Base-by-base conservation (phyloP, 2,113 vertebrate genomes). In the Thalassarche chlororhynchos region DNA sequence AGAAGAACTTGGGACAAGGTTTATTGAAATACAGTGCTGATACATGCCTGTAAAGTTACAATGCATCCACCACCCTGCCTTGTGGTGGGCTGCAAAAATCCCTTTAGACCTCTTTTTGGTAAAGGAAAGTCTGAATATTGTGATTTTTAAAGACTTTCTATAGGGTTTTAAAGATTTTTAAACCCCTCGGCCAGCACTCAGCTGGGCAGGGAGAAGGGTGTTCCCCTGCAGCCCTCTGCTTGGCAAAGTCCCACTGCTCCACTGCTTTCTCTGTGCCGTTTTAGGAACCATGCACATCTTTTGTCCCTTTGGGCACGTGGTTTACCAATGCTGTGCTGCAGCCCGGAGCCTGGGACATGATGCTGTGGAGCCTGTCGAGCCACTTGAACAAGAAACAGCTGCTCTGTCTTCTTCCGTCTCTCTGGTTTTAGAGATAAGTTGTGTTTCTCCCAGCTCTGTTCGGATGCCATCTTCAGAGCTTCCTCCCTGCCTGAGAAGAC, bases 231-330 rank as follows among this genome's bases (percentile, higher is more conserved):
- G 34, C 17, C 32, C 15, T 70, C 34, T 85, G 26, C 71, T 52
- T 15, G 3, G 12, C 24, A 32, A 36, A 55, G 68, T 15, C 20
- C 14, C 32, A 51, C 29, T 12, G 6, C n/a, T 25, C 25, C 34
- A 17, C 36, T 65, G 19, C 51, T 74, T 52, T 40, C 44, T 32
- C 38, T 40, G n/a, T 28, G 57, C n/a, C 1, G 0, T 51, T 91
- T 51, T 28, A 38, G 69, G 78, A 77, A 31, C 44, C 21, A 1
- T 11, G 28, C 5, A 0, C 46, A 32, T n/a, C 46, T 57, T 32
- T 8, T n/a, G 7, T 3, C 40, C 58, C 46, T 77, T 72, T 8
- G 32, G 40, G 24, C 13, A 7, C 1, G 17, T 1, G 1, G 15
- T 83, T 77, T 49, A 23, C 29, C 49, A 14, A 0, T 1, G 14